Evolutionary conservation across 2,888 invertebrate genomes (phyloP), one percentile per base, ranked within the genome.

Genomic region (Hedya salicella): DNA sequence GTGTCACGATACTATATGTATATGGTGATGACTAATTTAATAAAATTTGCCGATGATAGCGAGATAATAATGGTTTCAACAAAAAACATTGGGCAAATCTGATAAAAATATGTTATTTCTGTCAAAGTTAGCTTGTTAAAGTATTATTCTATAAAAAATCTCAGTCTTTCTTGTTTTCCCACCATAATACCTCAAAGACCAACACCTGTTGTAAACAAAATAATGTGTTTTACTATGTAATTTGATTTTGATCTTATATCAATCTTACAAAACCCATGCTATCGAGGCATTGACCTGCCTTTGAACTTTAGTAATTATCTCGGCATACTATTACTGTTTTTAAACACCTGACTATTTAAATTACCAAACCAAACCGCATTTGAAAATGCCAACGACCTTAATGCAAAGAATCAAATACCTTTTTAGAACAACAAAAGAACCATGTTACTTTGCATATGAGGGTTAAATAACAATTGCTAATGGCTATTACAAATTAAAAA

Each of bases 401-500:
- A 46, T 30, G 44, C 46, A 39, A 14, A 36, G 13, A 17, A 4
- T n/a, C 36, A 64, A 46, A 32, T 8, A 0, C 9, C n/a, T 46
- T 32, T 57, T 57, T 32, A 57, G 42, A 13, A 32, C 13, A 46
- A 17, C 19, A 32, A 19, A 13, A 36, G 6, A 4, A 13, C n/a
- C 1, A 17, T 9, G 8, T 44, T 25, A 56, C 6, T 42, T 42
- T 16, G n/a, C 44, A 57, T 46, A 46, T 9, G 42, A 44, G 56
- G 16, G 57, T 46, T 53, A 4, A 63, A 53, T 48, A 19, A 53
- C 46, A 65, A 61, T 61, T 30, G 17, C 52, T 59, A 65, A 65
- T 65, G 59, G 52, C 30, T 60, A 60, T 46, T 60, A 49, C 52
- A 53, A 65, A 65, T 60, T 65, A 60, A 65, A 62, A 60, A 60